Evolutionary conservation across 2,113 vertebrate genomes (phyloP), one percentile per base, ranked within the genome.

Genomic region (Pachycephala philippinensis): DNA sequence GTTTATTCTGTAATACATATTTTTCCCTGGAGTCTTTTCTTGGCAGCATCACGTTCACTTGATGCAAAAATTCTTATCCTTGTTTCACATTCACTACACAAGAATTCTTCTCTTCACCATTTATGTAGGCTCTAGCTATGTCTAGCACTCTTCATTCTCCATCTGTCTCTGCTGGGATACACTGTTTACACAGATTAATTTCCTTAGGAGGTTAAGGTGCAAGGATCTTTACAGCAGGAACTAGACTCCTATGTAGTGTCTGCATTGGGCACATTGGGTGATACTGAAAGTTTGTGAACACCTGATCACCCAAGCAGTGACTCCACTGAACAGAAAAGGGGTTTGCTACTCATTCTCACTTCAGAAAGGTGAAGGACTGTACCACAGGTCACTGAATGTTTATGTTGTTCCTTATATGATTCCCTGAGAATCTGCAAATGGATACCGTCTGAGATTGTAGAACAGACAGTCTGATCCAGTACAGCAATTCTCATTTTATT

Each of bases 171-270:
- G 31, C 44, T 76, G 24, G 37, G 24, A 31, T 64, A 12, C 26
- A 12, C 45, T 44, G 57, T 39, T 45, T 69, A 31, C 44, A 9
- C 13, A 75, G 20, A 45, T 12, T 49, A n/a, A 69, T 74, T 79
- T 77, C 37, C 16, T 39, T 19, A 27, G 18, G 35, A 75, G 24
- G 1, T 52, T 66, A 49, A 77, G 21, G 35, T 40, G 21, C 37
- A 68, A 45, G 44, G 18, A 80, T 21, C 26, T 52, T 33, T 64
- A 28, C 31, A 78, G 15, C 35, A 91, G 77, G 26, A 82, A 12
- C 11, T 40, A 12, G 33, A 39, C 8, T 54, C n/a, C 60, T 33
- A 1, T 7, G 24, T 2, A 19, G 30, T 3, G 4, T 2, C 10
- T 30, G 23, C 26, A 15, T 4, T 40, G 40, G 50, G 23, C 28